Percentiles rank a stretch among this genome's conserved stretches.
Conservation (phyloP, 2,113 vertebrate genomes). For the Tichodroma muraria region DNA sequence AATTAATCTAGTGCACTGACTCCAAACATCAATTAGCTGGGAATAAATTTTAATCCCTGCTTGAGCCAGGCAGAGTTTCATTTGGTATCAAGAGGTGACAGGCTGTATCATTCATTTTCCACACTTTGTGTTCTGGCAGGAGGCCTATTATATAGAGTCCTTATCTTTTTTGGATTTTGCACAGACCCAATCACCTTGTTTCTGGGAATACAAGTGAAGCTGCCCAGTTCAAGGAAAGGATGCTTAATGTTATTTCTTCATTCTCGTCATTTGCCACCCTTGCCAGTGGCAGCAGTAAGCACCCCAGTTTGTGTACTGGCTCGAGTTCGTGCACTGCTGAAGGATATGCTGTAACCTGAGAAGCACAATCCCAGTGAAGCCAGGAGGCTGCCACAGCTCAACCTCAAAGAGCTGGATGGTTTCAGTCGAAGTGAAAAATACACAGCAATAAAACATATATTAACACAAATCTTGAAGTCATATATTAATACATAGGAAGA, state of each 20-base stretch:
- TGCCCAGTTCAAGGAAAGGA: background rate
- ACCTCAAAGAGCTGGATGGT: background rate
- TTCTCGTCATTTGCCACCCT: background rate
- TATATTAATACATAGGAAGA: background rate
- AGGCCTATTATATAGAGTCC: background rate
- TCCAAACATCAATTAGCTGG: conserved; percentile 43
- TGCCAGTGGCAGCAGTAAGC: background rate
- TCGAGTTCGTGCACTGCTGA: background rate
- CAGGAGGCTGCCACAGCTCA: background rate
- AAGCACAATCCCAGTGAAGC: background rate
- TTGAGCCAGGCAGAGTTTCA: background rate
- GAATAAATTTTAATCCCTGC: conserved; percentile 41
- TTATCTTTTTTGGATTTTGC: background rate
- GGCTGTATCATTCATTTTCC: conserved; percentile 1
- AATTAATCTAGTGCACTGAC: background rate
- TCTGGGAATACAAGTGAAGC: background rate
- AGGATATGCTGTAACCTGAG: background rate
- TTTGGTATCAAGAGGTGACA: conserved; percentile 38
- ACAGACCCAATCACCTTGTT: background rate
- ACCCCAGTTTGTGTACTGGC: background rate
- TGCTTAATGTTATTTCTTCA: background rate
- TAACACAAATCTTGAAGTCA: background rate
- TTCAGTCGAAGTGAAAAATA: background rate
- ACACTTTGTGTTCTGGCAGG: background rate
- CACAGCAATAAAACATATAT: background rate